Conservation (phyloP, 2,113 vertebrate species). For the Rhinopithecus roxellana region DNA sequence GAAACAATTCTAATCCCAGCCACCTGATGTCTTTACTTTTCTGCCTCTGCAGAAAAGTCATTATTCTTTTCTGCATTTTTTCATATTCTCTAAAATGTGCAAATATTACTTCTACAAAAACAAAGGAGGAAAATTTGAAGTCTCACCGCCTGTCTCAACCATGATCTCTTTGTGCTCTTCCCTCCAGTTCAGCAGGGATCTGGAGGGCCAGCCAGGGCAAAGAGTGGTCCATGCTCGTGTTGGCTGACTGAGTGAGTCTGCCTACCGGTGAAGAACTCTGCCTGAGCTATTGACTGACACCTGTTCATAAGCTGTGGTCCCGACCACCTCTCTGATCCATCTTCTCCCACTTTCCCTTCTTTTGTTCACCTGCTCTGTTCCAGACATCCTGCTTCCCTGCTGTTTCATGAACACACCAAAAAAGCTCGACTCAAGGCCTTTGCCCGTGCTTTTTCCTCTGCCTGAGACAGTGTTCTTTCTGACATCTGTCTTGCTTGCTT, state of each 20-base stretch:
- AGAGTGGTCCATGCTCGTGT: rapidly evolving
- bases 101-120: not conserved
- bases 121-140: not conserved
- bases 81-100: not conserved
- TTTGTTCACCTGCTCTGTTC: not conserved
- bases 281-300: not conserved
- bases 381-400: not conserved
- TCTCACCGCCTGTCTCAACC: not conserved
- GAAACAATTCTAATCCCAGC: not conserved
- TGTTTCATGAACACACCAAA: not conserved
- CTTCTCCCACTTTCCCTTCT: not conserved
- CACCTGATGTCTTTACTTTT: not conserved
- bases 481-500: not conserved
- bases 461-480: not conserved
- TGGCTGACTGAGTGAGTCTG: no score
- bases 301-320: not conserved
- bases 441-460: not conserved
- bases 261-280: not conserved
- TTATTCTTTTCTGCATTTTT: not conserved
- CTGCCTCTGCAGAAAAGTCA: not conserved
- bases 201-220: not conserved
- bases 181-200: not conserved
- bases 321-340: not conserved
- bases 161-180: not conserved
- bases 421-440: not conserved